Conservation (phyloP, 2,113 vertebrate species). For the Ploceus nigricollis region DNA sequence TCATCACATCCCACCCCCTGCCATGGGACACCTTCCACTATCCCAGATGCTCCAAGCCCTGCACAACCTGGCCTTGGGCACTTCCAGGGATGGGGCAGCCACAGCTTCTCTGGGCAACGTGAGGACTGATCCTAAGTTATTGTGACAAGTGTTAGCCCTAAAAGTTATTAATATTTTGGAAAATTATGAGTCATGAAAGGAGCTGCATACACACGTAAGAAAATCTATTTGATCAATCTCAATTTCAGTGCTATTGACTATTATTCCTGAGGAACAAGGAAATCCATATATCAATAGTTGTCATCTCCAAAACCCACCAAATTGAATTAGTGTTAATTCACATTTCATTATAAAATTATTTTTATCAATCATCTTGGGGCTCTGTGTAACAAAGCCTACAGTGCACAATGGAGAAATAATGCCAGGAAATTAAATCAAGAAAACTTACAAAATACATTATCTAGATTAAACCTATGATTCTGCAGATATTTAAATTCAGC, state of each 20-base stretch:
- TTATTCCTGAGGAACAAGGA: conserved; percentile 16
- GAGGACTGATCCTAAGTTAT: background rate
- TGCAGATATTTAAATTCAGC: conserved; percentile 45
- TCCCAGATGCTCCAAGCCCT: background rate
- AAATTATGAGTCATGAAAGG: background rate
- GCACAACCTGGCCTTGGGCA: background rate
- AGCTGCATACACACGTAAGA: background rate
- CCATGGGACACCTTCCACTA: background rate
- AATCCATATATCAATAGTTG: conserved; percentile 8
- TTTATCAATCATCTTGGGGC: conserved; percentile 9
- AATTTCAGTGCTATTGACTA: conserved; percentile 20
- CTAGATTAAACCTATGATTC: conserved; percentile 24
- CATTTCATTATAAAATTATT: conserved; percentile 41
- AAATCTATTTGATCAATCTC: background rate
- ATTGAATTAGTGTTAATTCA: conserved; percentile 47
- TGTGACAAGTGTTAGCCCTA: background rate
- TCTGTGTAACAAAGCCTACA: background rate
- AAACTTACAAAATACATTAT: conserved; percentile 27
- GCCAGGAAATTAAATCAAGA: conserved; percentile 35
- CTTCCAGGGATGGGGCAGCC: background rate
- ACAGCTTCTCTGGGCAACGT: background rate
- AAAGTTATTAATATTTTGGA: background rate
- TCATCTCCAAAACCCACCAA: conserved; percentile 25
- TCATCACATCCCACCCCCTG: background rate
- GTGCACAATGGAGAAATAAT: background rate